These are phyloP conservation scores for Poecile atricapillus DNA, from an alignment of 2,113 vertebrate genomes.

Conservation along the genomic window DNA sequence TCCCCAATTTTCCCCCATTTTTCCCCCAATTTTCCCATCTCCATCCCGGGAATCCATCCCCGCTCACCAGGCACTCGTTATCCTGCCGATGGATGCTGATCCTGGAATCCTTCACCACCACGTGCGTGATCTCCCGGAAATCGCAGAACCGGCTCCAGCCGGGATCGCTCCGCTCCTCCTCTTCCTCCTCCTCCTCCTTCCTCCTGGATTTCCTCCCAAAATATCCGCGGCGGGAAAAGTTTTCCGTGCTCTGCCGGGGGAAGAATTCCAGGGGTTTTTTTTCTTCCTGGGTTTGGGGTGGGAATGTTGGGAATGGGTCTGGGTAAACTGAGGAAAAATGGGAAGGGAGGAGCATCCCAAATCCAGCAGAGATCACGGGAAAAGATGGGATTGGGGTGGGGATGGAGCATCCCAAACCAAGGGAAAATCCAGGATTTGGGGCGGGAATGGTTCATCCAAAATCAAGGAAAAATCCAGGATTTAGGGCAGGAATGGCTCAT, in stretches of 20 bases:
- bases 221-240: background rate
- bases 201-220: background rate
- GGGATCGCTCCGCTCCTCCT: background rate
- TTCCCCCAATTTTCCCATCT: too few relatives aligned
- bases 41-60: background rate
- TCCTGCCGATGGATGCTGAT: constrained; percentile 85
- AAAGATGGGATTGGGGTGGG: too few relatives aligned
- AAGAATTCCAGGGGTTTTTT: background rate
- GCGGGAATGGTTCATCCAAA: too few relatives aligned
- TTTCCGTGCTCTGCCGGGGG: background rate
- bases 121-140: constrained; percentile 88
- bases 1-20: too few relatives aligned
- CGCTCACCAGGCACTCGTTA: constrained; percentile 84
- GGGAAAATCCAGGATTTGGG: too few relatives aligned
- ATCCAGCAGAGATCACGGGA: too few relatives aligned
- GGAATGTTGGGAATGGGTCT: too few relatives aligned
- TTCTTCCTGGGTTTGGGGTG: background rate
- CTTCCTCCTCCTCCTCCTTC: constrained; percentile 18
- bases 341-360: too few relatives aligned
- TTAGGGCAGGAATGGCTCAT: too few relatives aligned
- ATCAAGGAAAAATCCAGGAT: too few relatives aligned
- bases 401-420: too few relatives aligned
- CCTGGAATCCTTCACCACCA: constrained; percentile 70
- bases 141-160: constrained; percentile 83
- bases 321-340: background rate